phyloP scores from a whole-genome alignment of 92 coral and sea anemone species.

The Parazoanthus atlanticus region DNA sequence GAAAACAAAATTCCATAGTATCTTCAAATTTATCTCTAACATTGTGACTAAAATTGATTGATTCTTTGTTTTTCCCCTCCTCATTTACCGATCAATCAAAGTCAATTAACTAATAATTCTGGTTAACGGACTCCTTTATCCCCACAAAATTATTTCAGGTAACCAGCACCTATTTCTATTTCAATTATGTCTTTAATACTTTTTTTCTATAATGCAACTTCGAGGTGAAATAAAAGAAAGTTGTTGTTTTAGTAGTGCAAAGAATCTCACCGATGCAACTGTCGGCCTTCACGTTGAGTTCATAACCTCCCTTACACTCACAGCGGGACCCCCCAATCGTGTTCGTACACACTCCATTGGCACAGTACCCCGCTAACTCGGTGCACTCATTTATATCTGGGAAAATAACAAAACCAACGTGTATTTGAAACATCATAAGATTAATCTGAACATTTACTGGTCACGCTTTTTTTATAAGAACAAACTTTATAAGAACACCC shows the following conservation, averaged over 20 bases:
- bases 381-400: slow-evolving; percentile 88
- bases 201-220: not conserved
- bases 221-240: too few species aligned
- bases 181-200: not conserved
- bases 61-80: too few species aligned
- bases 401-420: not conserved
- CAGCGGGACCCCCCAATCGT: slow-evolving; percentile 96
- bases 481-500: too few species aligned
- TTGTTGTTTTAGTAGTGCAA: not conserved
- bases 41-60: too few species aligned
- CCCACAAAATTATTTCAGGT: too few species aligned
- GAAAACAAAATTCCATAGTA: too few species aligned
- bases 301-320: slow-evolving; percentile 84
- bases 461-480: too few species aligned
- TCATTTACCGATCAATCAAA: too few species aligned
- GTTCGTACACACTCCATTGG: slow-evolving; percentile 88
- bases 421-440: too few species aligned
- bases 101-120: too few species aligned
- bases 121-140: too few species aligned
- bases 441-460: too few species aligned
- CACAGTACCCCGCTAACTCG: slow-evolving; percentile 81
- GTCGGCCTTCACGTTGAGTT: slow-evolving; percentile 68
- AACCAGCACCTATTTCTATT: not conserved
- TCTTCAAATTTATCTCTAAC: not conserved
- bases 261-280: slow-evolving; percentile 75